Evolutionary conservation across 2,113 vertebrate genomes (phyloP), one percentile per base, ranked within the genome.

Genomic region (Sula dactylatra): DNA sequence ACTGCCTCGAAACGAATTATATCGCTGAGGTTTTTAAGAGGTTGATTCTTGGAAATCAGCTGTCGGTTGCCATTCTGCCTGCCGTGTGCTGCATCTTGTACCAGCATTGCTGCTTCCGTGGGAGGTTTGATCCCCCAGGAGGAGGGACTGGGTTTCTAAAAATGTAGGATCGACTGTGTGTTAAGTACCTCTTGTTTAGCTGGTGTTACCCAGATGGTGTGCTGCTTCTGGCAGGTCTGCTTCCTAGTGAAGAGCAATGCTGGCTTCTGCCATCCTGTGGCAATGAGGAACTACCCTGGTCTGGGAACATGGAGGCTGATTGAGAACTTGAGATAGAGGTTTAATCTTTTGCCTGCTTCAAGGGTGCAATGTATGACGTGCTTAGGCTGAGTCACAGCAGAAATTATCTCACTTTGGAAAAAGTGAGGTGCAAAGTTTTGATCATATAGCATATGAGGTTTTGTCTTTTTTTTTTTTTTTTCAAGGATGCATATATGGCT

Each of bases 331-430:
- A 50, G 50, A 70, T 26, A 50, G 40, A 62, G 50, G 22, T 34
- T 86, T 97, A 73, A 83, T 92, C 47, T 88, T 90, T 54, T 73
- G 54, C 38, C 45, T 49, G 2, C 71, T 93, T 65, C 36, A 47
- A 70, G 92, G 15, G 7, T n/a, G 25, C 76, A 42, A 1, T 3
- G 14, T 36, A 21, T 73, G 93, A 54, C 3, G 8, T 50, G 29
- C 77, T 84, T 29, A 32, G 69, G 29, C 38, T 94, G 93, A 90
- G 72, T 96, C 93, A 92, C 69, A 47, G 61, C 38, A 96, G 72
- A 83, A 94, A 84, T 91, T 27, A 16, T 93, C 88, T 80, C 62
- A 72, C 44, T 88, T 69, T 65, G 88, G 90, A 88, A 95, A 88
- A 92, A 83, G 44, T 69, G 82, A 94, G 47, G 80, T 91, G 82